phyloP scores from a whole-genome alignment of 2,888 invertebrate genomes.

The Tuta absoluta region DNA sequence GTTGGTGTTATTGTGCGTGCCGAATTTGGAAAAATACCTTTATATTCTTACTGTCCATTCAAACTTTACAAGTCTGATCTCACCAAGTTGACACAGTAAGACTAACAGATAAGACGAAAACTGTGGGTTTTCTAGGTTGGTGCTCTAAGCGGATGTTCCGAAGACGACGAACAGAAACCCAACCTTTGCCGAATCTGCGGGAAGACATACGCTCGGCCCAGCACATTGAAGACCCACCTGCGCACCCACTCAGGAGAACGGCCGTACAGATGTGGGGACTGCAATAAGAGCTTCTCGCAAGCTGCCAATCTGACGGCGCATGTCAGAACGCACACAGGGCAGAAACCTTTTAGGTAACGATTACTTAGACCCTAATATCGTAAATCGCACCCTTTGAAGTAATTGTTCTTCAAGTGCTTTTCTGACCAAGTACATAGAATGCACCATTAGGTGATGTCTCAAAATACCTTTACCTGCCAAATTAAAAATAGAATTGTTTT shows the following conservation, averaged over 20 bases:
- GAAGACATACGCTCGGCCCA: constrained; percentile 97
- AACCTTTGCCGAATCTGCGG: constrained; percentile 97
- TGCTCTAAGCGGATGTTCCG: constrained; percentile 81
- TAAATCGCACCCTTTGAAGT: too few species aligned
- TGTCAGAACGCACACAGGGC: constrained; percentile 96
- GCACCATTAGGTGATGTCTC: too few species aligned
- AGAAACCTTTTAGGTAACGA: constrained; percentile 91
- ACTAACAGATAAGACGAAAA: not conserved
- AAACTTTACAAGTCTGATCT: too few species aligned
- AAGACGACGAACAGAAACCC: constrained; percentile 88
- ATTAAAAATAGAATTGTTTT: too few species aligned
- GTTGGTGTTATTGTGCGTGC: too few species aligned
- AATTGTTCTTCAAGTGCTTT: too few species aligned
- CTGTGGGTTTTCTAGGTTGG: constrained; percentile 55
- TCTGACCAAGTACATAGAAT: constrained; percentile 8
- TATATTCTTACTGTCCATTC: too few species aligned
- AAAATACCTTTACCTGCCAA: too few species aligned
- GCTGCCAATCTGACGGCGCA: constrained; percentile 99
- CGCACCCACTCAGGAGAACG: constrained; percentile 98
- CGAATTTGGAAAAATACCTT: too few species aligned
- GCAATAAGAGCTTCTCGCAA: constrained; percentile 98
- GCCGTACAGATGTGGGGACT: constrained; percentile 93
- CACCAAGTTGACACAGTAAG: too few species aligned
- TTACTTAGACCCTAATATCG: not conserved
- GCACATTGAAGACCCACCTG: constrained; percentile 97